Conservation (phyloP, 1,140 invertebrate genomes). For the Drosophila teissieri region DNA sequence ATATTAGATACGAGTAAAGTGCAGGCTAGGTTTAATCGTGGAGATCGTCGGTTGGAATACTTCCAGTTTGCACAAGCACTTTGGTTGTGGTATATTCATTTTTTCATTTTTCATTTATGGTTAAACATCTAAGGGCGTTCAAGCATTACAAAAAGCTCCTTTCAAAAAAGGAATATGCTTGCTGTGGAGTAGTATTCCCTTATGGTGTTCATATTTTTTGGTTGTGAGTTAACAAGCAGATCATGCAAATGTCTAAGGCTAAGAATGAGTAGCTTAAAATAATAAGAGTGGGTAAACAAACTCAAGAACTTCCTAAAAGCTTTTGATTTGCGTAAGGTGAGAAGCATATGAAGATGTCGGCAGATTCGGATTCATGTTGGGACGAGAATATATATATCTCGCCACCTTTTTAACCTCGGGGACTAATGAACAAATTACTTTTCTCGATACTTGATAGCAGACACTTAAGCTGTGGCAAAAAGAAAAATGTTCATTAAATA, state of each 20-base stretch:
- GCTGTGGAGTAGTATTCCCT: slow-evolving; percentile 26
- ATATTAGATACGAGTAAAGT: slow-evolving; percentile 17
- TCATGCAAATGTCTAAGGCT: slow-evolving; percentile 73
- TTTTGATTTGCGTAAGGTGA: slow-evolving; percentile 47
- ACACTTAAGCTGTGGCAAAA: slow-evolving; percentile 67
- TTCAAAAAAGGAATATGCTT: slow-evolving; percentile 28
- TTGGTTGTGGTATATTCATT: not conserved
- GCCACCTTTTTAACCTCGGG: slow-evolving; percentile 37
- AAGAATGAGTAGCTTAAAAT: slow-evolving; percentile 50
- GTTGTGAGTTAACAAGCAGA: slow-evolving; percentile 57
- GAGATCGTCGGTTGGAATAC: slow-evolving; percentile 26
- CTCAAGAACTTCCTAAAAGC: slow-evolving; percentile 36
- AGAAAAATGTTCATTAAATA: slow-evolving; percentile 85
- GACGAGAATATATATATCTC: slow-evolving; percentile 35
- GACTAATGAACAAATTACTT: slow-evolving; percentile 80
- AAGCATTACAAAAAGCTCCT: slow-evolving; percentile 71
- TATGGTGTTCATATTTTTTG: slow-evolving; percentile 8
- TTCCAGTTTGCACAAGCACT: slow-evolving; percentile 33
- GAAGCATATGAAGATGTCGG: slow-evolving; percentile 59
- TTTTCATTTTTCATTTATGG: not conserved
- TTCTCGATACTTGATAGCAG: slow-evolving; percentile 54
- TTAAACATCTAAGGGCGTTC: slow-evolving; percentile 55
- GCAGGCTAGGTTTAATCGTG: slow-evolving; percentile 44
- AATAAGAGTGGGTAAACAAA: slow-evolving; percentile 40
- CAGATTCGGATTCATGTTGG: slow-evolving; percentile 24